Conservation (phyloP, 2,888 invertebrate genomes). For the Globia sparganii region DNA sequence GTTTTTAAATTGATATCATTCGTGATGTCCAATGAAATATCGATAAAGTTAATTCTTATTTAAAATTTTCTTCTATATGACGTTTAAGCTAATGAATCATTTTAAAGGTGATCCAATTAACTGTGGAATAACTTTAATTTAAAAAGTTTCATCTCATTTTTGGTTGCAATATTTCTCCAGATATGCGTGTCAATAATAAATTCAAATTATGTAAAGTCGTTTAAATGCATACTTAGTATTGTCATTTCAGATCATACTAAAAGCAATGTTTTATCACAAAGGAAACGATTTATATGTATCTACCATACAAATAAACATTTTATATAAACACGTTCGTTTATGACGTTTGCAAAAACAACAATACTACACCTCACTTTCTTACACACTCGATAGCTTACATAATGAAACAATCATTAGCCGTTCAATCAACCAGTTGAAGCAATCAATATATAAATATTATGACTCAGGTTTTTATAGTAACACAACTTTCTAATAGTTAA, state of each 20-base stretch:
- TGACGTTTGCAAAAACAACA: conserved; percentile 35
- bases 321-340: conserved; percentile 3
- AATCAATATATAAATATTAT: conserved; percentile 58
- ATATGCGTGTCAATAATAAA: too few relatives aligned
- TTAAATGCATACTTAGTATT: not conserved
- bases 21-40: conserved; percentile 59
- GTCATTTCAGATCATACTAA: not conserved
- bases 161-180: not conserved
- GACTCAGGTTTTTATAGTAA: conserved; percentile 52
- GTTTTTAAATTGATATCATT: conserved; percentile 67
- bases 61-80: not conserved
- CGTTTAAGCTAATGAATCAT: not conserved
- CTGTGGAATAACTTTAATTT: not conserved
- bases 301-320: conserved; percentile 1
- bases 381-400: conserved; percentile 43
- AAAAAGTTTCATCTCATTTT: not conserved
- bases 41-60: conserved; percentile 37
- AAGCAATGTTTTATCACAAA: not conserved
- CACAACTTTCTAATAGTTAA: conserved; percentile 62
- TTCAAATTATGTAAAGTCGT: not conserved
- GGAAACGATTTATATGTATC: not conserved
- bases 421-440: conserved; percentile 53
- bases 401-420: conserved; percentile 59
- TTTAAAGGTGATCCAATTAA: conserved; percentile 15
- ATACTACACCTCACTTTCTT: conserved; percentile 45